Base-by-base conservation (phyloP, 1,140 invertebrate genomes). In the Drosophila quadrilineata region DNA sequence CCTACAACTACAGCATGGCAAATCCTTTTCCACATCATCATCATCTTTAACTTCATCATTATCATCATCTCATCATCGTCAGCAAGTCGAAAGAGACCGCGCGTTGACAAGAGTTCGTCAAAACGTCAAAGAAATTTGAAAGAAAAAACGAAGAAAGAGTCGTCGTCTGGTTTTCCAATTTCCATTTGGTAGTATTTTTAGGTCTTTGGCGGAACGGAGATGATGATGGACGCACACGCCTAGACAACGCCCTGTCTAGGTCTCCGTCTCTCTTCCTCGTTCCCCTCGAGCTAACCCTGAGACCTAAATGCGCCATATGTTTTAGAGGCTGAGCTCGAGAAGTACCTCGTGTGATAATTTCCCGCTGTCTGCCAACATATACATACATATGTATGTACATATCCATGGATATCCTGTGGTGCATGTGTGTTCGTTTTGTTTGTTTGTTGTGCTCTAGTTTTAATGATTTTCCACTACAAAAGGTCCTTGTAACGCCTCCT, bases 391-490 rank as follows among this genome's bases (percentile, higher is more conserved):
- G 14, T 8, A 8, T 40, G 38, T 40, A 17, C 19, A 17, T 21
- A n/a, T n/a, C n/a, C n/a, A n/a, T n/a, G n/a, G n/a, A n/a, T n/a
- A 40, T 21, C 36, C 9, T 9, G n/a, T 21, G 19, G 48, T 45
- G 35, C 3, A 35, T 16, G 8, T 38, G 9, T 19, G 9, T 38
- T 63, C 3, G 53, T 12, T 46, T 33, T 79, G 60, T 53, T 58
- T 64, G 45, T 59, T 36, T 76, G 56, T 71, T 74, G 56, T 84
- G 77, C 60, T 85, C 79, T 71, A 84, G 70, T 84, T 84, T 84
- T 85, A 85, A 84, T 85, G 77, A 80, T 74, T 80, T 80, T 82
- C 67, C 75, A 72, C 75, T 75, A 62, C 48, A 68, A 69, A 71
- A 49, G 46, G 77, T 82, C 73, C 73, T 85, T 82, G 60, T 65